Conservation (phyloP, 2,797 vertebrate genomes). For the Acestrorhynchus altus region DNA sequence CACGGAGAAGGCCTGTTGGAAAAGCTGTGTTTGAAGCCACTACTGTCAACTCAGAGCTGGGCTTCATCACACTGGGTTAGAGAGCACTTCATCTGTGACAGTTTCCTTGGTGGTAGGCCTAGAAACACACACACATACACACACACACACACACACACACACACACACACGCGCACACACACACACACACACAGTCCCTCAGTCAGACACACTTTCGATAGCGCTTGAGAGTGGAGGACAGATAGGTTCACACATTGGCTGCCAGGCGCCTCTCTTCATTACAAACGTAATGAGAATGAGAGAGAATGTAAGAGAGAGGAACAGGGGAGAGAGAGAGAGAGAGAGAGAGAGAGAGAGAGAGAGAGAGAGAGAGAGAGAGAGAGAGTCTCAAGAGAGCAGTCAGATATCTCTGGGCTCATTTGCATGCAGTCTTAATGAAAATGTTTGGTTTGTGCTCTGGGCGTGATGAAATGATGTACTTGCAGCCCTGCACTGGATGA, state of each 20-base stretch:
- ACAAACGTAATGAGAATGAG: conserved; percentile 36
- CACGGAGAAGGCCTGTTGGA: background rate
- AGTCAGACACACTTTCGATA: conserved; percentile 19
- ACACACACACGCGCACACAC: background rate
- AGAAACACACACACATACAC: background rate
- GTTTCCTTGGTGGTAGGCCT: conserved; percentile 1
- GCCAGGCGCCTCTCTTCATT: conserved; percentile 47
- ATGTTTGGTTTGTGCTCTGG: conserved; percentile 66
- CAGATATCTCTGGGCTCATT: conserved; percentile 62
- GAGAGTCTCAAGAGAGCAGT: conserved; percentile 57
- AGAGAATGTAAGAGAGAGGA: background rate
- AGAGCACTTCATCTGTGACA: conserved; percentile 25
- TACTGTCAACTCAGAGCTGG: conserved; percentile 31
- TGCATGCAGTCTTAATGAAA: conserved; percentile 65
- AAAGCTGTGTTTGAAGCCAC: conserved; percentile 33
- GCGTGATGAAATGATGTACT: conserved; percentile 32
- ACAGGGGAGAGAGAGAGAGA: conserved; percentile 9
- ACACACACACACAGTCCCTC: conserved; percentile 6
- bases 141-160: conserved; percentile 1
- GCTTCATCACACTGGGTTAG: conserved; percentile 17
- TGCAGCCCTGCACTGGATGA: background rate
- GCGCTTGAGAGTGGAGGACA: conserved; percentile 19
- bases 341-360: background rate
- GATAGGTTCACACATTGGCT: conserved; percentile 33
- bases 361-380: background rate